phyloP scores from a whole-genome alignment of 1,140 invertebrate species.

The Halesus radiatus region DNA sequence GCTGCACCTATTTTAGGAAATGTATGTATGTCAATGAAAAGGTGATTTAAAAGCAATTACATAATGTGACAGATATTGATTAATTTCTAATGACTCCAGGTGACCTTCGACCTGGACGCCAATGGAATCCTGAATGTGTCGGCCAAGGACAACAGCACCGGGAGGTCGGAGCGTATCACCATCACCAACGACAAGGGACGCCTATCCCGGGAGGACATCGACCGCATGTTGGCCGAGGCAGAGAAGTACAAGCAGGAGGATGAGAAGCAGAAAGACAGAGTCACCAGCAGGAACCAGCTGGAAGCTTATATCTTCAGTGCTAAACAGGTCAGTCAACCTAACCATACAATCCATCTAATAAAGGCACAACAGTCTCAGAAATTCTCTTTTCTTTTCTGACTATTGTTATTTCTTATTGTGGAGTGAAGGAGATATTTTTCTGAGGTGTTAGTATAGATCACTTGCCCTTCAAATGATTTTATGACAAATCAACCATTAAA shows the following conservation, averaged over 20 bases:
- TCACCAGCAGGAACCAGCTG: slow-evolving; percentile 83
- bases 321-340: slow-evolving; percentile 72
- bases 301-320: slow-evolving; percentile 88
- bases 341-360: no score
- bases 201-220: slow-evolving; percentile 91
- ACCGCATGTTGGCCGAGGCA: slow-evolving; percentile 89
- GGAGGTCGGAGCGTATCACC: slow-evolving; percentile 82
- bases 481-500: no score
- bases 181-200: slow-evolving; percentile 96
- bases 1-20: no score
- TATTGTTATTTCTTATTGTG: no score
- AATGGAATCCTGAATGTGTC: slow-evolving; percentile 87
- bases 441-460: no score
- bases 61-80: no score
- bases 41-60: no score
- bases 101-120: slow-evolving; percentile 85
- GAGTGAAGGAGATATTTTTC: no score
- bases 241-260: slow-evolving; percentile 80
- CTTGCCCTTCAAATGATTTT: no score
- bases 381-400: no score
- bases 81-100: slow-evolving; percentile 64
- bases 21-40: no score
- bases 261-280: slow-evolving; percentile 75
- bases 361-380: no score
- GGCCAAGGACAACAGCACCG: slow-evolving; percentile 83